Percentiles rank a stretch among this genome's conserved stretches.
Conservation (phyloP, 2,888 invertebrate genomes). For the Nomada fabriciana region DNA sequence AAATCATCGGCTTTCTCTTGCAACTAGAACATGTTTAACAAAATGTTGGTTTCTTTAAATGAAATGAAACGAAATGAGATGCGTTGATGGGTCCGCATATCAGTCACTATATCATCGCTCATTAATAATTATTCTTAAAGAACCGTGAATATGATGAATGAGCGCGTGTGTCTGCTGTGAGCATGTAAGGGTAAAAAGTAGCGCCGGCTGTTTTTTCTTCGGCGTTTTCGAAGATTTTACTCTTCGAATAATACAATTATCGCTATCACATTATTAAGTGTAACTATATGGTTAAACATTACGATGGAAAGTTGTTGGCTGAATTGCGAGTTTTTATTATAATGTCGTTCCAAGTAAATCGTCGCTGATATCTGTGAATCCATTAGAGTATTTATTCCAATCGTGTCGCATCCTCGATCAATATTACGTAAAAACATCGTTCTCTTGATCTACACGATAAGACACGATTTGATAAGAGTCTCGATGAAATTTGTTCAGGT, state of each 20-base stretch:
- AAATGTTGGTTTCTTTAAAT: not conserved
- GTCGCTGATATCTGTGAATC: constrained; percentile 34
- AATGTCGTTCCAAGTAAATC: constrained; percentile 43
- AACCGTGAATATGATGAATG: constrained; percentile 15
- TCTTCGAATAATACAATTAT: constrained; percentile 80
- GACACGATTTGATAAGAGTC: constrained; percentile 13
- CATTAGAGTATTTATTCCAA: constrained; percentile 28
- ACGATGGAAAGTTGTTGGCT: constrained; percentile 56
- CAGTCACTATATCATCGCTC: constrained; percentile 35
- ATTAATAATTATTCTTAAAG: constrained; percentile 33
- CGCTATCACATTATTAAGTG: constrained; percentile 79
- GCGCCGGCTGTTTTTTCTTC: constrained; percentile 74
- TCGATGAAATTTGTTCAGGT: constrained; percentile 34
- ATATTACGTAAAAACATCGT: not conserved
- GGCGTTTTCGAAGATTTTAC: constrained; percentile 80
- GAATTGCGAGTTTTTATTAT: constrained; percentile 57
- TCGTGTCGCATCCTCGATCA: constrained; percentile 15
- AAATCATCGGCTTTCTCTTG: constrained; percentile 8
- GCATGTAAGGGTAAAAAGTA: constrained; percentile 57
- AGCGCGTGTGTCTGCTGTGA: constrained; percentile 3
- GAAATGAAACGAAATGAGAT: too few relatives aligned
- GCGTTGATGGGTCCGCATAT: constrained; percentile 41
- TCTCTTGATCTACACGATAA: not conserved
- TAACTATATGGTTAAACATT: constrained; percentile 77
- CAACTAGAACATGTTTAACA: not conserved